Conservation (phyloP, 1,140 invertebrate species). For the Eurosta solidaginis region DNA sequence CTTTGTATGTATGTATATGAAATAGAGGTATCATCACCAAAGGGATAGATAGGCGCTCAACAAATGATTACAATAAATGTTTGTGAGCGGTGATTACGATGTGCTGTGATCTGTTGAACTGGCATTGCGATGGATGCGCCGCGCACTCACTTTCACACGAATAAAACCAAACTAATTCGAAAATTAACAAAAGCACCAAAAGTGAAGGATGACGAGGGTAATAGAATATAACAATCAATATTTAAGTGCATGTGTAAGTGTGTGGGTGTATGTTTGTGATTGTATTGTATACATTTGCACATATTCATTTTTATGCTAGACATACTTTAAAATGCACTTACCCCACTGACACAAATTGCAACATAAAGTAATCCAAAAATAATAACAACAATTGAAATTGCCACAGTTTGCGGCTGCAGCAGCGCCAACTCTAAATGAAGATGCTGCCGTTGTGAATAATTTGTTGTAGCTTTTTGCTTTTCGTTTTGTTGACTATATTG, state of each 20-base stretch:
- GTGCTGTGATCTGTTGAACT: background rate
- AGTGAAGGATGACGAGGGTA: background rate
- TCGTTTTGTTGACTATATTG: slow-evolving; percentile 39
- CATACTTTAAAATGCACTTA: slow-evolving; percentile 39
- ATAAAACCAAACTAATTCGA: background rate
- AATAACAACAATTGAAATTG: slow-evolving; percentile 34
- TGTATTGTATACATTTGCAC: background rate
- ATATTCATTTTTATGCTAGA: background rate
- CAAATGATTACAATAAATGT: background rate
- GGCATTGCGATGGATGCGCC: slow-evolving; percentile 1
- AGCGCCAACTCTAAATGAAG: slow-evolving; percentile 37
- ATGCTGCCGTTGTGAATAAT: slow-evolving; percentile 28
- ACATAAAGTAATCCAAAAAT: slow-evolving; percentile 49
- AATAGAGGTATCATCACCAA: background rate
- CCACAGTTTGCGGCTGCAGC: slow-evolving; percentile 34
- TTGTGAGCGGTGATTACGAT: background rate
- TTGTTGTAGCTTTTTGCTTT: slow-evolving; percentile 35
- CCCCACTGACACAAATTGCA: slow-evolving; percentile 58
- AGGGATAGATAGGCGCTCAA: background rate
- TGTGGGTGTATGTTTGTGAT: background rate
- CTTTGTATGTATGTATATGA: background rate
- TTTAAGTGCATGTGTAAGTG: background rate
- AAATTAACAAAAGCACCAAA: background rate
- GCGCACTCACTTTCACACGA: slow-evolving; percentile 17
- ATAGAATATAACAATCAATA: slow-evolving; percentile 20